Evolutionary conservation across 2,888 invertebrate species (phyloP), one percentile per base, ranked within the genome.

Genomic region (Chouioia cunea): DNA sequence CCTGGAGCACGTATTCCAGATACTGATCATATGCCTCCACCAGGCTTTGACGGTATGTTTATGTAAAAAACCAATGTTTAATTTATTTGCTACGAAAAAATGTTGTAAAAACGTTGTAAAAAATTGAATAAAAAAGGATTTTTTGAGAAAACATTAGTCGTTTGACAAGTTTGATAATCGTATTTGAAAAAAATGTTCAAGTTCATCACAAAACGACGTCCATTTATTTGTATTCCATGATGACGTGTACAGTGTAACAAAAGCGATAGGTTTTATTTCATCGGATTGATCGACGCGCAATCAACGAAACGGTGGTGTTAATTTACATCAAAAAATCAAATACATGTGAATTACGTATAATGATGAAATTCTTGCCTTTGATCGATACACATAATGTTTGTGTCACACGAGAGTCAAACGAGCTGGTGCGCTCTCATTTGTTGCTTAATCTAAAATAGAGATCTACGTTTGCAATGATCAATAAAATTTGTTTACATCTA

Each of bases 1-100:
- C 80, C 80, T 10, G 80, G 81, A 59, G 87, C 87, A 0, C 72
- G 76, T 36, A 57, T 75, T 52, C 92, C 92, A 0, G 93, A 92
- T 80, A 90, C 91, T 15, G 93, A 94, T 84, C 92, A 94, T 77
- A 86, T 93, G 58, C 91, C 91, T 15, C 92, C 92, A n/a, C 93
- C 93, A 10, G 92, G 92, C 74, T 91, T 90, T 79, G 91, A 92
- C 80, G 89, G 93, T 81, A 92, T 92, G 92, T 93, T 92, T 83
- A 91, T 92, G 91, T 93, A 89, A 87, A 18, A 59, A 44, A 57
- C n/a, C n/a, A 18, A 15, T n/a, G 10, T 8, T 27, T 58, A 16
- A 50, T 18, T 50, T 50, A 50, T 50, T 50, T 20, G 18, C 16
- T 50, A 4, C 4, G 6, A 50, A 50, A n/a, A 10, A 1, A 16